These are phyloP conservation scores for Oncorhynchus gorbuscha DNA, from an alignment of 2,113 vertebrate species.

Conservation along the genomic window DNA sequence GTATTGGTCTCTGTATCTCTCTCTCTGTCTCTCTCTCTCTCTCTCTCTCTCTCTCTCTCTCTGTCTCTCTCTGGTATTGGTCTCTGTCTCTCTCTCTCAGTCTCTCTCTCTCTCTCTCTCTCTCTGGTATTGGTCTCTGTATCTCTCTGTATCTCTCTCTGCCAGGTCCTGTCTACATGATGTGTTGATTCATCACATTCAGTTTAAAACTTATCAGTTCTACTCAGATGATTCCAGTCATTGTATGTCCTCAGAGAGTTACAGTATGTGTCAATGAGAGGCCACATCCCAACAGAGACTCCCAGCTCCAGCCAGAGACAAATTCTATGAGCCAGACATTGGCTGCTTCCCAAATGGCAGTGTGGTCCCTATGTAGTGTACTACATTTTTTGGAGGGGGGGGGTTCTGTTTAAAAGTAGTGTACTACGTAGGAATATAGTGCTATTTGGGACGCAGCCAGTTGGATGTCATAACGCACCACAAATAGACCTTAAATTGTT, in stretches of 20 bases:
- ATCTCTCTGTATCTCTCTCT: conserved; percentile 19
- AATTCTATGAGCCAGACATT: conserved; percentile 52
- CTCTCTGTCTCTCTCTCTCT: too few species aligned
- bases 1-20: too few species aligned
- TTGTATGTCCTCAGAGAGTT: conserved; percentile 6
- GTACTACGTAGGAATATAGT: too few species aligned
- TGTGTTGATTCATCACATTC: conserved; percentile 16
- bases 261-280: conserved; percentile 47
- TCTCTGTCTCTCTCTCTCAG: too few species aligned
- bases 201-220: conserved; percentile 56
- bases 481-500: conserved; percentile 53
- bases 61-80: too few species aligned
- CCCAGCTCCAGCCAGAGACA: conserved; percentile 59
- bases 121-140: too few species aligned
- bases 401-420: too few species aligned
- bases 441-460: conserved; percentile 50
- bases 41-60: too few species aligned
- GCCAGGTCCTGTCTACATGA: conserved; percentile 49
- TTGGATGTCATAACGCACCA: conserved; percentile 62
- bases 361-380: too few species aligned
- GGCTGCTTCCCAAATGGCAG: too few species aligned
- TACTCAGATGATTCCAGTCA: conserved; percentile 64
- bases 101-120: too few species aligned
- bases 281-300: conserved; percentile 61
- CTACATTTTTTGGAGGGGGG: too few species aligned